Conservation (phyloP, 2,113 vertebrate genomes). For the Ctenomys sociabilis region DNA sequence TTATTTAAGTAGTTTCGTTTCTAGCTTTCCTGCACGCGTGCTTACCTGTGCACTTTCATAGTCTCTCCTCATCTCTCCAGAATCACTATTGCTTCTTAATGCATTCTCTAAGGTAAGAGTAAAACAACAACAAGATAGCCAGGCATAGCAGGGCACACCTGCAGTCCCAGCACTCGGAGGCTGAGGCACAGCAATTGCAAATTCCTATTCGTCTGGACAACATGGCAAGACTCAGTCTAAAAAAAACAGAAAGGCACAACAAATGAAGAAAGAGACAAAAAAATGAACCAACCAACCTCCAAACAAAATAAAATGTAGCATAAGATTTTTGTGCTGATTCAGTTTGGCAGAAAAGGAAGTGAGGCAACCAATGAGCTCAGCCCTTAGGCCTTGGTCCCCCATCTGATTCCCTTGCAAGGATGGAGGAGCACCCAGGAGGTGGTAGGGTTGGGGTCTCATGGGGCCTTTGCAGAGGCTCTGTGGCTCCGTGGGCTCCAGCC, state of each 20-base stretch:
- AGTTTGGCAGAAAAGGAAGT: background rate
- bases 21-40: background rate
- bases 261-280: background rate
- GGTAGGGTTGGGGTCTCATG: too few species aligned
- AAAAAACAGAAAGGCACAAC: background rate
- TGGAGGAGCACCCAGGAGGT: too few species aligned
- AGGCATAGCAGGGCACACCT: background rate
- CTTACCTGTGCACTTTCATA: background rate
- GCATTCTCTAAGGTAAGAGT: background rate
- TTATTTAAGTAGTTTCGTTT: constrained; percentile 28
- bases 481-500: too few species aligned
- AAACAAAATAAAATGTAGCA: background rate
- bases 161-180: background rate
- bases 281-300: background rate
- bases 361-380: background rate
- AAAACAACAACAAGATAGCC: background rate
- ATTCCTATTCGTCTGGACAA: background rate
- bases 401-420: too few species aligned
- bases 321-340: constrained; percentile 5
- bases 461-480: too few species aligned
- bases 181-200: background rate
- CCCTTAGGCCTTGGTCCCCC: background rate
- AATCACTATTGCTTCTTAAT: background rate
- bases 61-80: background rate
- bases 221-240: background rate